These are phyloP conservation scores for Halichoerus grypus DNA, from an alignment of 2,113 vertebrate species.

Conservation along the genomic window DNA sequence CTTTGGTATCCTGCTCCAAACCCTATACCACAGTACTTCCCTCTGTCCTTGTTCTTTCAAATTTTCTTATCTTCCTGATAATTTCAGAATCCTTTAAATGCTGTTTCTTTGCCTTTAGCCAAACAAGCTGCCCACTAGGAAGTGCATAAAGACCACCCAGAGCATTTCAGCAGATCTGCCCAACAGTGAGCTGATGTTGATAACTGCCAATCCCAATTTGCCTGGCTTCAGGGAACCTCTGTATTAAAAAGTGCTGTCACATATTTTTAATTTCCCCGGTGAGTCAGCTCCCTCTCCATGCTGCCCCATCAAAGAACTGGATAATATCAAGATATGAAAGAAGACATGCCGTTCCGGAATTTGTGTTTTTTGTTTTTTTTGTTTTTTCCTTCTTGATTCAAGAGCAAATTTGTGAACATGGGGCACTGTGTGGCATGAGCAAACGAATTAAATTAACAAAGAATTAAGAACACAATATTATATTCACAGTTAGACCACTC, in stretches of 20 bases:
- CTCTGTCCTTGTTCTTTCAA: background rate
- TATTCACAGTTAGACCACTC: constrained; percentile 72
- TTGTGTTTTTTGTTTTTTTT: background rate
- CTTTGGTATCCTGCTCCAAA: background rate
- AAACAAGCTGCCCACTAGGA: constrained; percentile 52
- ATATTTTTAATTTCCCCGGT: constrained; percentile 64
- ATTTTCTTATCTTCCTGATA: constrained; percentile 53
- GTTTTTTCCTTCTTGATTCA: constrained; percentile 72
- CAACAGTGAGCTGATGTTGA: constrained; percentile 42
- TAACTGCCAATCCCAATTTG: constrained; percentile 60
- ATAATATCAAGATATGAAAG: constrained; percentile 71
- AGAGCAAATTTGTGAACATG: constrained; percentile 80
- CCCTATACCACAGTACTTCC: background rate
- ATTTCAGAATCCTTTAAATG: constrained; percentile 56
- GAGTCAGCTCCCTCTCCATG: background rate
- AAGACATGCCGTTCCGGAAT: constrained; percentile 66
- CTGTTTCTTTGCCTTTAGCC: constrained; percentile 41
- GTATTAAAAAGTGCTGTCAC: constrained; percentile 63
- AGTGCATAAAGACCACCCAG: constrained; percentile 63
- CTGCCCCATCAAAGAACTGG: constrained; percentile 41
- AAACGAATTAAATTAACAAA: constrained; percentile 82
- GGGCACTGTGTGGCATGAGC: constrained; percentile 59
- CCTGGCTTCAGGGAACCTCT: constrained; percentile 52
- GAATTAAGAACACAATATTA: constrained; percentile 79
- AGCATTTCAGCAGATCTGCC: constrained; percentile 48